phyloP scores from a whole-genome alignment of 2,113 vertebrate species.

The Halichoerus grypus region DNA sequence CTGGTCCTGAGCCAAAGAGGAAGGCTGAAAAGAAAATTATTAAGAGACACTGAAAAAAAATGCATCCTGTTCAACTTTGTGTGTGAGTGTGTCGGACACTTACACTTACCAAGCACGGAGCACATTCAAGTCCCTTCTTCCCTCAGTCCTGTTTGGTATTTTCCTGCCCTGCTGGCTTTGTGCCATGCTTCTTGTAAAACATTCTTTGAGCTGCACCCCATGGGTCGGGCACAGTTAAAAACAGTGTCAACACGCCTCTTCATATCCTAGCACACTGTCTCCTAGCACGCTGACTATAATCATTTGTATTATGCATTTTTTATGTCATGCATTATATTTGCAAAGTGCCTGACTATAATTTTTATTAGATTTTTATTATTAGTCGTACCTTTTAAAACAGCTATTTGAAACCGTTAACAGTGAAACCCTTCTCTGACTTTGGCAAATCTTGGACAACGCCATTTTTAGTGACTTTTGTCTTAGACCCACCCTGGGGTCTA shows the following conservation, averaged over 20 bases:
- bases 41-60: not conserved
- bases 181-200: conserved; percentile 46
- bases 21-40: not conserved
- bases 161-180: conserved; percentile 31
- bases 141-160: not conserved
- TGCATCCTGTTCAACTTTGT: not conserved
- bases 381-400: conserved; percentile 71
- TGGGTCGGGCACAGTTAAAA: conserved; percentile 65
- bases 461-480: conserved; percentile 55
- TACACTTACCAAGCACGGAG: not conserved
- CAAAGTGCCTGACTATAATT: conserved; percentile 46
- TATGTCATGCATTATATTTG: conserved; percentile 68
- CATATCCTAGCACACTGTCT: conserved; percentile 35
- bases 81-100: not conserved
- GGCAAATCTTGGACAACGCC: conserved; percentile 14
- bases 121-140: not conserved
- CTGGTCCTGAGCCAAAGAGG: not conserved
- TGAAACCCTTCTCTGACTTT: not conserved
- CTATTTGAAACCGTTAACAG: conserved; percentile 59
- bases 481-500: not conserved
- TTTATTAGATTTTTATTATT: conserved; percentile 79
- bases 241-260: conserved; percentile 46
- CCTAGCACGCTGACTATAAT: conserved; percentile 35
- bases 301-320: conserved; percentile 70
- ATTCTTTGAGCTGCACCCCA: conserved; percentile 37